Evolutionary conservation across 2,888 invertebrate species (phyloP).

Genomic region (Drosophila cognata): DNA sequence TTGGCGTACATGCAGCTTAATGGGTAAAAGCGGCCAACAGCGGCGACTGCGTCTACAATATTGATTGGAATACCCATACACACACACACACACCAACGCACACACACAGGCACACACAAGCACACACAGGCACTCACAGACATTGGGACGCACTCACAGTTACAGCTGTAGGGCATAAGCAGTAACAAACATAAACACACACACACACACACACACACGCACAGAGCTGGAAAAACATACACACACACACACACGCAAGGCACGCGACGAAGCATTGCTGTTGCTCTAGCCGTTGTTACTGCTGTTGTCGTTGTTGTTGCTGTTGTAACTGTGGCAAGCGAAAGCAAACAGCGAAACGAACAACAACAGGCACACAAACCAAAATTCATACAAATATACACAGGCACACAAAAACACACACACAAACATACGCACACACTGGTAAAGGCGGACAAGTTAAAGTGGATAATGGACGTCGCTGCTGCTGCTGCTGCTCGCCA

Average conservation of each 20-base stretch:
- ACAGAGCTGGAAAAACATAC: slow-evolving; percentile 24
- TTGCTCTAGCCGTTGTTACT: slow-evolving; percentile 23
- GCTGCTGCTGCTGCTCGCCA: slow-evolving; percentile 28
- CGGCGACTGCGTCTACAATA: slow-evolving; percentile 74
- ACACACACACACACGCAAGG: slow-evolving; percentile 24
- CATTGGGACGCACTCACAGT: slow-evolving; percentile 43
- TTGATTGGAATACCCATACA: slow-evolving; percentile 74
- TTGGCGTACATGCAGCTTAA: slow-evolving; percentile 79
- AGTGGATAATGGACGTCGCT: slow-evolving; percentile 75
- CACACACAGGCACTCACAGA: slow-evolving; percentile 14
- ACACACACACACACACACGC: slow-evolving; percentile 40
- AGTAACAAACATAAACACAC: slow-evolving; percentile 53
- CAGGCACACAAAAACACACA: slow-evolving; percentile 17
- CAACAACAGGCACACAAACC: slow-evolving; percentile 55
- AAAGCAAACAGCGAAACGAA: slow-evolving; percentile 76
- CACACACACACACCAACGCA: slow-evolving; percentile 24
- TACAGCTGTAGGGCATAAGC: slow-evolving; percentile 61
- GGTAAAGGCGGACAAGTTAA: slow-evolving; percentile 67
- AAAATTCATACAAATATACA: slow-evolving; percentile 33
- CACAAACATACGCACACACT: slow-evolving; percentile 24
- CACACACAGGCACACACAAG: slow-evolving; percentile 7
- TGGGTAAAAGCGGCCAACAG: slow-evolving; percentile 78
- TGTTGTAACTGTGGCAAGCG: slow-evolving; percentile 62
- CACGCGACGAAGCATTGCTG: slow-evolving; percentile 48
- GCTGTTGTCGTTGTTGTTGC: slow-evolving; percentile 34